Evolutionary conservation across 2,113 vertebrate species (phyloP), one percentile per base, ranked within the genome.

Genomic region (Lasiurus cinereus): DNA sequence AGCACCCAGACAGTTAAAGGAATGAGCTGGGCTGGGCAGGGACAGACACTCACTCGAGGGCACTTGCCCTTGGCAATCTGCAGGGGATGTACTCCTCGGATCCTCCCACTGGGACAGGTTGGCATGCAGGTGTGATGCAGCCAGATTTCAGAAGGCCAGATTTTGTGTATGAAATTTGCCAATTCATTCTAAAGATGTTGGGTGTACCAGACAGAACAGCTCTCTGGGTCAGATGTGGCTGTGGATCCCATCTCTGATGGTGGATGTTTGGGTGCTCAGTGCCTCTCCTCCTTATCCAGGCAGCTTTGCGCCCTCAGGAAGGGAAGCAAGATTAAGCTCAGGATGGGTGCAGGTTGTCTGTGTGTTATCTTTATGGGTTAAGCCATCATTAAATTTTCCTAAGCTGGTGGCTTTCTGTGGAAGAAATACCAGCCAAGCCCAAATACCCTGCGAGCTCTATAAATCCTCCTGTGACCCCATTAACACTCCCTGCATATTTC

Each of bases 391-490:
- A 90, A 83, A 95, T 97, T 96, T 94, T 90, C 66, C 66, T 78
- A 91, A 94, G 88, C 88, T 69, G 66, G 73, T 84, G 93, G 59
- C 94, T 97, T 96, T 97, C 92, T 82, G 88, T 86, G 91, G 82
- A 83, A 85, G 88, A 93, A 82, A 96, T 93, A 90, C 31, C 90
- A 93, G 90, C 73, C 8, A 74, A 96, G 92, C 95, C 74, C 0
- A 15, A 46, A 54, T 16, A 79, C 93, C 90, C 76, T 95, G 97
- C 94, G 93, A 97, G 93, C 91, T 96, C 97, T 83, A 83, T 97
- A 96, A 74, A 95, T 98, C 96, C 97, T 88, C 84, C 93, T 39
- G 11, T 97, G 94, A 96, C 95, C 96, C 96, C 96, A 46, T 97
- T 97, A 97, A 91, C 96, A 96, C 78, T 66, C 66, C 3, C 67